Conservation (phyloP, 2,888 invertebrate genomes). For the Philopedon plagiatum region DNA sequence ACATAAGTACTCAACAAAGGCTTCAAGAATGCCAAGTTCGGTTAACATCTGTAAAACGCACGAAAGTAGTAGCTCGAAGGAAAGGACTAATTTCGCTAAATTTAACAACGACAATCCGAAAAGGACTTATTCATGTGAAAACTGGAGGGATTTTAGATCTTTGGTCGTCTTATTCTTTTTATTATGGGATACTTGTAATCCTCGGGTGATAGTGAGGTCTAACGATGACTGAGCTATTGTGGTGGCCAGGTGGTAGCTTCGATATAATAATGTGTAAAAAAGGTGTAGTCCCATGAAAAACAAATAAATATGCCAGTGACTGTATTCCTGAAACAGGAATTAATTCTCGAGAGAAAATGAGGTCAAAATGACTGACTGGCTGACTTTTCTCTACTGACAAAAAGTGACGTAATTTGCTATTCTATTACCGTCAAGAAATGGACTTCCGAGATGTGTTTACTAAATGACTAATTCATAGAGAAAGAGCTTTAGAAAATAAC, state of each 20-base stretch:
- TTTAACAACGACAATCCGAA: slow-evolving; percentile 64
- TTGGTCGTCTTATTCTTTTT: slow-evolving; percentile 30
- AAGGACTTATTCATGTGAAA: slow-evolving; percentile 35
- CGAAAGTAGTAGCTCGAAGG: slow-evolving; percentile 49
- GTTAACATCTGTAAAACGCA: slow-evolving; percentile 32
- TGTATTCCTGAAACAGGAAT: not conserved
- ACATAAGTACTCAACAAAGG: slow-evolving; percentile 29
- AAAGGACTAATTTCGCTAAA: slow-evolving; percentile 60
- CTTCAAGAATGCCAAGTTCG: slow-evolving; percentile 18
- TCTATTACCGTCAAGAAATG: no score
- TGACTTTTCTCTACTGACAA: no score
- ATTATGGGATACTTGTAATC: slow-evolving; percentile 15
- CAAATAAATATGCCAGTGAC: not conserved
- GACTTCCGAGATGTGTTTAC: no score
- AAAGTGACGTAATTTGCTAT: no score
- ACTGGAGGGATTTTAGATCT: slow-evolving; percentile 10
- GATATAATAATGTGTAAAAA: slow-evolving; percentile 10
- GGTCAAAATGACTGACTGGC: no score
- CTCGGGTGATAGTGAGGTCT: slow-evolving; percentile 22
- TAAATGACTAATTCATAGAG: no score
- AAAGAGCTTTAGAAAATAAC: no score
- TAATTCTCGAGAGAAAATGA: no score
- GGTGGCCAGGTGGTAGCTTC: slow-evolving; percentile 15
- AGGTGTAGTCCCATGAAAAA: not conserved
- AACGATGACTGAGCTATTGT: slow-evolving; percentile 19